Conservation (phyloP, 2,888 invertebrate genomes). For the Diarsia brunnea region DNA sequence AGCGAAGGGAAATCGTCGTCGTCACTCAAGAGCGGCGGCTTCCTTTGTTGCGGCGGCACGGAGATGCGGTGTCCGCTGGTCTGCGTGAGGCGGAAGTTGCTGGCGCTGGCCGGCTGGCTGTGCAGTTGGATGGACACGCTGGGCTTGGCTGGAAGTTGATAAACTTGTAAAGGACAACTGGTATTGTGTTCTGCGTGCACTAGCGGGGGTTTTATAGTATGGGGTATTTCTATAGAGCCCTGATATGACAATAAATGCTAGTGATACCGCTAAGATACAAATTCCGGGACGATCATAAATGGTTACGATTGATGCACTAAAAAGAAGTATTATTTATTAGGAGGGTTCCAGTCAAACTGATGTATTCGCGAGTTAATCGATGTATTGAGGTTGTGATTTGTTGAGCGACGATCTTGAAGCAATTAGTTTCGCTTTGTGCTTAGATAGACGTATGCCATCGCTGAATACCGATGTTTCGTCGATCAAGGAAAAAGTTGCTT, state of each 20-base stretch:
- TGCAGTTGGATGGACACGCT: constrained; percentile 88
- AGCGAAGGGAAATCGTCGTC: constrained; percentile 79
- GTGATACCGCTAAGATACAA: background rate
- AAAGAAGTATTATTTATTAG: background rate
- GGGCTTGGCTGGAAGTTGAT: constrained; percentile 80
- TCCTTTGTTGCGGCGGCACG: constrained; percentile 70
- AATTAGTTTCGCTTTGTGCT: no score
- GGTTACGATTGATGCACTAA: no score
- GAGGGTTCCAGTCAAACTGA: background rate
- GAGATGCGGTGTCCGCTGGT: constrained; percentile 82
- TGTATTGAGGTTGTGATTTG: background rate
- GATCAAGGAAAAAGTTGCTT: no score
- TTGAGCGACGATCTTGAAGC: no score
- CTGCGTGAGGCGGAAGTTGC: constrained; percentile 86
- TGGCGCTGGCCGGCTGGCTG: constrained; percentile 86
- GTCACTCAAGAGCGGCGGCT: constrained; percentile 54
- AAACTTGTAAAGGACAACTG: background rate
- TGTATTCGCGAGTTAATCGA: background rate
- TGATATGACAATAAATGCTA: background rate
- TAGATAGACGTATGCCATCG: no score
- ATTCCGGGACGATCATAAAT: background rate
- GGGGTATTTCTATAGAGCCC: no score
- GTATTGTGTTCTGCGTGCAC: background rate
- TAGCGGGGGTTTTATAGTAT: no score
- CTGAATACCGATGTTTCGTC: no score